Base-by-base conservation (phyloP, 1,140 invertebrate genomes). In the Aradophagus sp. region DNA sequence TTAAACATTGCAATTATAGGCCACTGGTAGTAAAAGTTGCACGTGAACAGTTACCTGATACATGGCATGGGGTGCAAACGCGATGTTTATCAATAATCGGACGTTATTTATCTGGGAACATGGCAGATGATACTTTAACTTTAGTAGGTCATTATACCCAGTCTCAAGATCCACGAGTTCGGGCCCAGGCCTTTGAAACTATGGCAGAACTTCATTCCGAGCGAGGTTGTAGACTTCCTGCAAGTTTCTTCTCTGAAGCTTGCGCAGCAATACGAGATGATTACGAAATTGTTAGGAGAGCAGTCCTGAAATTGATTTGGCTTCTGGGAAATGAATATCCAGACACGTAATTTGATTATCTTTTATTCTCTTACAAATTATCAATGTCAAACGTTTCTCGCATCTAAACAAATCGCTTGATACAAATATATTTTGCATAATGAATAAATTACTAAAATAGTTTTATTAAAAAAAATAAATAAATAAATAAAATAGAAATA, bases 271-370 rank as follows among this genome's bases (percentile, higher is more conserved):
- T 98, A 13, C 91, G 90, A 38, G 97, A 99, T 87, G 96, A 99
- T 84, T 97, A 97, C 87, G 96, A 98, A 85, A 94, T 93, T 80
- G 96, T 98, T 0, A 86, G 96, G 58, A 89, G 93, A 72, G 92
- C 92, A 20, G 95, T 95, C 1, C 84, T 97, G 0, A 93, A 94
- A 78, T 83, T 98, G 11, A 89, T 98, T 14, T 95, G 93, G 89
- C 86, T 96, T 20, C 86, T 98, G 1, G 93, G 93, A 52, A 92
- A 92, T 69, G 90, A 92, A 15, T 96, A 96, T 87, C 91, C 95
- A 17, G 95, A 98, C 83, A 91, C 91, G 93, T 95, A 88, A 63
- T 36, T 67, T 42, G n/a, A n/a, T n/a, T n/a, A n/a, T n/a, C n/a
- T n/a, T n/a, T n/a, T n/a, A n/a, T n/a, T n/a, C n/a, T n/a, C n/a